phyloP scores from a whole-genome alignment of 2,797 vertebrate genomes.

The Garrulus glandarius region DNA sequence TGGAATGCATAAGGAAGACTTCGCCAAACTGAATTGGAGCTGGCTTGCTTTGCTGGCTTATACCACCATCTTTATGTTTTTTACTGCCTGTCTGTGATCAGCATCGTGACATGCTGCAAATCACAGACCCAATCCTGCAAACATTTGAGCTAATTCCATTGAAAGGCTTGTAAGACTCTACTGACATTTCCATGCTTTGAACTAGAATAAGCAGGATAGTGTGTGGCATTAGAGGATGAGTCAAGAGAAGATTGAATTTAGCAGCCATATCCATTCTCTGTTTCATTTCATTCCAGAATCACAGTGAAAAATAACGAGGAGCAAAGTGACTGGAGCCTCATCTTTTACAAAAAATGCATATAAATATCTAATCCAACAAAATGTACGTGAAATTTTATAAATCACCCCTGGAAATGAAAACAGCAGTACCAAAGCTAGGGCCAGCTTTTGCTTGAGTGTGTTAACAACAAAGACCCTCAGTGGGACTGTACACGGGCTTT shows the following conservation, averaged over 20 bases:
- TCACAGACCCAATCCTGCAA: not conserved
- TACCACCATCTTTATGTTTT: not conserved
- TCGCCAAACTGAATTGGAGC: not conserved
- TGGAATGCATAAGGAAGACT: not conserved
- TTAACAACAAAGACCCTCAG: constrained; percentile 29
- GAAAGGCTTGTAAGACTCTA: not conserved
- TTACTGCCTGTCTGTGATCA: not conserved
- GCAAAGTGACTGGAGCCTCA: not conserved
- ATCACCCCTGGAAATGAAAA: not conserved
- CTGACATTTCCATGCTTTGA: not conserved
- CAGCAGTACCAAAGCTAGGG: not conserved
- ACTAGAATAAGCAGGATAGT: not conserved
- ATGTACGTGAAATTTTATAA: not conserved
- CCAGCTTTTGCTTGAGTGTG: not conserved
- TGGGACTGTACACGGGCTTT: constrained; percentile 1
- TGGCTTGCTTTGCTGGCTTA: not conserved
- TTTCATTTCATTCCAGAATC: not conserved
- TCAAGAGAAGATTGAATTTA: not conserved
- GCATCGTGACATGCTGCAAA: not conserved
- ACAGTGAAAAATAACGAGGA: not conserved
- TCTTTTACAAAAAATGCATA: not conserved
- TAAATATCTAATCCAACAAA: not conserved
- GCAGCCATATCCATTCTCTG: not conserved
- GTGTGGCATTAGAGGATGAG: not conserved
- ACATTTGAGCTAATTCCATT: not conserved